A percentile compares a stretch with the other conserved stretches of the same genome.
Evolutionary conservation across 2,797 vertebrate genomes (phyloP).

Genomic region (Bradypus variegatus): DNA sequence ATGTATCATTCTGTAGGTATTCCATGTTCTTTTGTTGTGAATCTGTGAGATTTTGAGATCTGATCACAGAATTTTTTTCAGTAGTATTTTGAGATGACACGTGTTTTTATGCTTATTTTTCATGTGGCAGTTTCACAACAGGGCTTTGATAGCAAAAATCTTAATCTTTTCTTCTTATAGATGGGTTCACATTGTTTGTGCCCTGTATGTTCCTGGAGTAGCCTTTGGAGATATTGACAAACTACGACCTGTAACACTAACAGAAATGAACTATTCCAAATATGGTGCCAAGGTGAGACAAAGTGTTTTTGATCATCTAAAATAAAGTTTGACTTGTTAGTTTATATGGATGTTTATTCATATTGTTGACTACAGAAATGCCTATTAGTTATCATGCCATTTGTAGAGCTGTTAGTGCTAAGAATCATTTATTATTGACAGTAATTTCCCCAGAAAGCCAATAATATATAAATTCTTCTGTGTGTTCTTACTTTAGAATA

Average conservation of each 20-base stretch:
- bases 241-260: conserved; percentile 94
- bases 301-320: not conserved
- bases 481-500: conserved; percentile 21
- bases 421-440: conserved; percentile 6
- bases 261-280: conserved; percentile 99
- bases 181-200: conserved; percentile 99
- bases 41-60: not conserved
- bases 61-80: conserved; percentile 4
- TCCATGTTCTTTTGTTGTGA: not conserved
- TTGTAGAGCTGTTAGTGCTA: not conserved
- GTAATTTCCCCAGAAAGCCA: conserved; percentile 9
- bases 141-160: conserved; percentile 35
- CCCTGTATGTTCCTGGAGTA: conserved; percentile 97
- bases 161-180: conserved; percentile 70
- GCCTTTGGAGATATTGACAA: conserved; percentile 99
- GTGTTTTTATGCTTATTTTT: conserved; percentile 24
- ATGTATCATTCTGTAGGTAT: not conserved
- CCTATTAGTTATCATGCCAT: not conserved
- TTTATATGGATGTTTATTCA: conserved; percentile 22
- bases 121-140: conserved; percentile 13
- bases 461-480: not conserved
- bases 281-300: conserved; percentile 94
- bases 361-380: not conserved
- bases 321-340: not conserved
- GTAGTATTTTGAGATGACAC: conserved; percentile 25